Evolutionary conservation across 1,140 invertebrate genomes (phyloP), one percentile per base, ranked within the genome.

Genomic region (Pemphigus obesinymphae): DNA sequence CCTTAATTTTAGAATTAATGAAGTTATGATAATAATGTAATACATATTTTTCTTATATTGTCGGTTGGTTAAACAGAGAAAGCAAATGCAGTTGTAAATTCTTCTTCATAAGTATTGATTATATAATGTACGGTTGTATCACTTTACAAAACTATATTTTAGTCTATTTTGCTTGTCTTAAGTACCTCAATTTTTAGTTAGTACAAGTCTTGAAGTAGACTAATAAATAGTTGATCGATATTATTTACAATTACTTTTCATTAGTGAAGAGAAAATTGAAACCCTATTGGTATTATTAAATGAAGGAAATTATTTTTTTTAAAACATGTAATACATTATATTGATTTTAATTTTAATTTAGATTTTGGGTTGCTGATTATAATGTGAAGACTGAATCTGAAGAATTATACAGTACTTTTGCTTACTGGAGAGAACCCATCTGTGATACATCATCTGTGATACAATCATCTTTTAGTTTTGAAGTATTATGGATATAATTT

Each of bases 341-440:
- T 31, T 63, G 6, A 15, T 15, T 29, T 58, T n/a, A n/a, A n/a
- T n/a, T n/a, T n/a, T n/a, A n/a, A n/a, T n/a, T 29, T 45, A 80
- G 55, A 45, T 80, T 80, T 80, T 80, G 76, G 76, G 55, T 80
- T 63, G 76, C 76, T 58, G 76, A 80, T 61, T 80, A 80, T 63
- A 80, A 80, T 80, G 76, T 80, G 11, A 80, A 80, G 76, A 80
- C 76, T 80, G 76, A 80, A 80, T 80, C 76, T 10, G 76, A 80
- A 80, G 76, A 80, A 63, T 63, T 80, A 45, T 80, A 80, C 26
- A 80, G 40, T 8, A 80, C 76, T 63, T 80, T 80, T 80, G 55
- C 76, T 3, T 80, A 80, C 31, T 80, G 76, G 76, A 43, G 76
- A 11, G 76, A 80, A 45, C 76, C 76, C 50, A 80, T 80, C 23